Evolutionary conservation across 2,888 invertebrate species (phyloP), one percentile per base, ranked within the genome.

Genomic region (Nycteola revayana): DNA sequence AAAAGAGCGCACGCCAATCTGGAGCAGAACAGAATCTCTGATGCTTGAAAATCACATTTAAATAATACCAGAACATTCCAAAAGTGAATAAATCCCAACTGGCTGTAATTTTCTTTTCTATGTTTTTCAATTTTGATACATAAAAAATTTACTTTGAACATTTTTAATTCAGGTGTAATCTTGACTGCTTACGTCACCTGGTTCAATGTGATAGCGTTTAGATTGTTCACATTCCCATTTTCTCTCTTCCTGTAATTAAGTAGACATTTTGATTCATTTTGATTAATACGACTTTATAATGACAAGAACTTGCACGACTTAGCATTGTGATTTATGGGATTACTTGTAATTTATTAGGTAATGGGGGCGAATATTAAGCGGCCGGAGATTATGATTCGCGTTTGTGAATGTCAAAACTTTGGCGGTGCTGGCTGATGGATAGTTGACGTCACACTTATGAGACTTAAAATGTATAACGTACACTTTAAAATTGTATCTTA

Each of bases 141-240:
- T n/a, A n/a, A n/a, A n/a, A n/a, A n/a, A n/a, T n/a, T n/a, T n/a
- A n/a, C n/a, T 14, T 14, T 5, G 14, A 14, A 14, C 14, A 14
- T 5, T 14, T 14, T 3, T 14, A 14, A 14, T 14, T 14, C 14
- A 21, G n/a, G 3, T 21, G 3, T 21, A 7, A 7, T 2, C 3
- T 5, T 7, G 21, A n/a, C n/a, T 7, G 7, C 7, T 7, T n/a
- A 3, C n/a, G n/a, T 82, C 78, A 83, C 84, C 83, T 86, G 84
- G 63, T 71, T 65, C 58, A 46, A 43, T 24, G 57, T 75, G 84
- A 86, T 85, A 85, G 75, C 69, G 63, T 48, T 48, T 40, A 49
- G 39, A 47, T 28, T 43, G 46, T 43, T 34, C 43, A 36, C 42
- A 49, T 40, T 35, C 41, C 40, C 32, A 43, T 39, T 42, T 28